Base-by-base conservation (phyloP, 2,113 vertebrate species). In the Chelonoidis abingdonii region DNA sequence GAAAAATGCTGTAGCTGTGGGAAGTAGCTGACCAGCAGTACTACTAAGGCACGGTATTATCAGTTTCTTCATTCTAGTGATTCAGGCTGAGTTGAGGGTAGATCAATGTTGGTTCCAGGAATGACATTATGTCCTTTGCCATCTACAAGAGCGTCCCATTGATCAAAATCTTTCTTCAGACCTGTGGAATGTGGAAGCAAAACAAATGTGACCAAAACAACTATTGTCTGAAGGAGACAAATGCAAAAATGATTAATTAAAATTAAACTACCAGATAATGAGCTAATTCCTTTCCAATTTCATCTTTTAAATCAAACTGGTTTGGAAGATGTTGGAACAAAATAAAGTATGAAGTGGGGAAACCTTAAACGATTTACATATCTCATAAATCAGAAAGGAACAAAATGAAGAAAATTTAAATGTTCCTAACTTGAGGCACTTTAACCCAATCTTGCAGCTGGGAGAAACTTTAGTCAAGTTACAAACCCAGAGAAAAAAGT, bases 71-170 rank as follows among this genome's bases (percentile, higher is more conserved):
- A 13, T 57, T 89, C 53, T 95, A 89, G 27, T 92, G 95, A 84
- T 25, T 94, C 38, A 53, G 78, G 54, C 53, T 82, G 78, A 41
- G 96, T 91, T 92, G 96, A 96, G 89, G 98, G 95, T 88, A 98
- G 35, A 9, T 96, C 94, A 80, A 99, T 80, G 10, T 99, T 99
- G 50, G 98, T 99, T 83, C 98, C 99, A 93, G 97, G 98, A 93
- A 99, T 99, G 86, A 99, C 98, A 96, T 99, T 98, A 14, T 98
- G 94, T 86, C 99, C 98, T 93, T 98, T 47, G 6, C 99, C 99
- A 54, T 99, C 99, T 84, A 99, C 98, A 69, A 99, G 98, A 88
- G 89, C 84, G 91, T 99, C 98, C 99, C 99, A 99, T 88, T 98
- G 98, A 94, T 99, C 98, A 9, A 99, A 99, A 96, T 98, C 97